Percentiles rank a stretch among this genome's conserved stretches.
These are phyloP conservation scores for Tiphia femorata DNA, from an alignment of 2,888 invertebrate species.

Conservation along the genomic window DNA sequence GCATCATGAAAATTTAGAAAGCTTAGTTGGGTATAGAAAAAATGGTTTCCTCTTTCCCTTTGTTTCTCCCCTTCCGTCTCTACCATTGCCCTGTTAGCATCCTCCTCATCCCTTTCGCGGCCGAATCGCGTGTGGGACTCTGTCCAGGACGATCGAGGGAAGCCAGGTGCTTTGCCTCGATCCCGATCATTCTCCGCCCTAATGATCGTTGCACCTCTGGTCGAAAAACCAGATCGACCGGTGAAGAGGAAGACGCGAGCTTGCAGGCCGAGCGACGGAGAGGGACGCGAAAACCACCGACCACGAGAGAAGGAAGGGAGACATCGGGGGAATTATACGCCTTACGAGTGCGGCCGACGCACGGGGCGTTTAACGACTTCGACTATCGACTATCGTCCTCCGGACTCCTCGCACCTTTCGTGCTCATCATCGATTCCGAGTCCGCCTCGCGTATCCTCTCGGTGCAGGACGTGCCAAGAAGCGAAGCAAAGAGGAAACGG, in stretches of 20 bases:
- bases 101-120: background rate
- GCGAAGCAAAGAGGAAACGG: background rate
- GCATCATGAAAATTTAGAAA: no score
- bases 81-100: no score
- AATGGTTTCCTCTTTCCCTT: no score
- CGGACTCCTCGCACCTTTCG: constrained; percentile 12
- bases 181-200: constrained; percentile 45
- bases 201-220: constrained; percentile 43
- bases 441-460: background rate
- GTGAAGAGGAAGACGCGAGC: constrained; percentile 1
- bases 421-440: background rate
- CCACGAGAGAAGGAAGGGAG: background rate
- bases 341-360: constrained; percentile 33
- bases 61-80: no score
- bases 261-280: background rate
- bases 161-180: constrained; percentile 49
- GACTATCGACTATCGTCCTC: constrained; percentile 17
- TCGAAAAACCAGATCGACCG: constrained; percentile 14
- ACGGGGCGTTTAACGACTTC: constrained; percentile 33
- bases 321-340: constrained; percentile 25
- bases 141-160: no score
- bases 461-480: background rate
- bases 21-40: no score
- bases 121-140: constrained; percentile 44
- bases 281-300: background rate